Evolutionary conservation across 2,888 invertebrate species (phyloP), one percentile per base, ranked within the genome.

Genomic region (Drosophila mulleri): DNA sequence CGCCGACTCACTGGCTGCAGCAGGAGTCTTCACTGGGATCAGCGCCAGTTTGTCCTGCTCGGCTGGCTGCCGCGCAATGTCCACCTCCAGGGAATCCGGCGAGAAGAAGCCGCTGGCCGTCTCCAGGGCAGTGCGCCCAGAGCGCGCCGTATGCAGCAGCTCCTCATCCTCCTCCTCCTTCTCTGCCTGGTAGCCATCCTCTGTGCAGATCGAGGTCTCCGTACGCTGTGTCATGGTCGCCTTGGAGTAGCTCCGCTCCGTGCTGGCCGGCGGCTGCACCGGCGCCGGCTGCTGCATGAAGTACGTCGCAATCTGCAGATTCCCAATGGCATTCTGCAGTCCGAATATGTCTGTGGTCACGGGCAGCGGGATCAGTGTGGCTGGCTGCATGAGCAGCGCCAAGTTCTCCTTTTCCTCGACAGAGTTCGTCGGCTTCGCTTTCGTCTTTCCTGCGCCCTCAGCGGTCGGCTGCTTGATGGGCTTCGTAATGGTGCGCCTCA

Each of bases 301-400:
- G 60, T 92, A 92, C 0, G 92, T 91, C 45, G 93, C 93, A 9
- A 93, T 91, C 75, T 93, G 93, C 3, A 93, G 80, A 75, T 93
- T 93, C 0, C 92, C 93, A 29, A 93, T 91, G 44, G 91, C 90
- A 59, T 91, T 93, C 59, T 93, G 92, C 0, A 92, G 78, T 0
- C 92, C 93, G 60, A 93, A 91, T 14, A 93, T 90, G 54, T 93
- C 93, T 2, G 80, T 91, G 26, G 93, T 92, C 5, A 93, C 91
- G 0, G 93, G 93, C 69, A 92, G 70, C 42, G 94, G 93, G 45
- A 93, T 91, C 1, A 93, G 68, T 2, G 93, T 92, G 3, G 93
- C 91, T 11, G 93, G 92, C 48, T 92, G 93, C 81, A 94, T 82
- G 91, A 92, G 68, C 7, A 90, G 67, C 2, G 88, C 78, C 41